phyloP scores from a whole-genome alignment of 2,797 vertebrate genomes.

The Cossypha caffra region DNA sequence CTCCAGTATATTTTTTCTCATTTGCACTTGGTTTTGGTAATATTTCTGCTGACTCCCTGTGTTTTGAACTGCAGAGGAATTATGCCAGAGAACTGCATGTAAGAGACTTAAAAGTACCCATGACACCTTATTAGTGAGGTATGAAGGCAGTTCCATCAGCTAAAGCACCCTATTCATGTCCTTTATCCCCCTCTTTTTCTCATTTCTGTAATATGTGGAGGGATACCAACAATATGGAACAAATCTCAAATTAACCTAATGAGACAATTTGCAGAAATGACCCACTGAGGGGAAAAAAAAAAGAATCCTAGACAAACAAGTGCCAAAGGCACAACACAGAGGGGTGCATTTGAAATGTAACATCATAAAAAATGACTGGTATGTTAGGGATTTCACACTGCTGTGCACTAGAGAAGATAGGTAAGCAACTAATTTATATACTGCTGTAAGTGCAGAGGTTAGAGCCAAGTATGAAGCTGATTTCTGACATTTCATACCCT shows the following conservation, averaged over 20 bases:
- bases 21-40: background rate
- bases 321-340: background rate
- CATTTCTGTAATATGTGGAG: background rate
- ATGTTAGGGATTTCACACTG: background rate
- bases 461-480: background rate
- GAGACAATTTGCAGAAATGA: background rate
- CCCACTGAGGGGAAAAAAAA: constrained; percentile 10
- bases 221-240: background rate
- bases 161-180: background rate
- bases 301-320: background rate
- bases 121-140: constrained; percentile 48
- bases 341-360: background rate
- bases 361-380: background rate
- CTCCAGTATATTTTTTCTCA: background rate
- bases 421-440: background rate
- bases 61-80: constrained; percentile 14
- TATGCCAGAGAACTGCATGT: background rate
- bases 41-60: constrained; percentile 26
- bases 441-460: background rate
- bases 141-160: background rate
- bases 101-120: background rate
- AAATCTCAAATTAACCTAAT: constrained; percentile 45
- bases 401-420: background rate
- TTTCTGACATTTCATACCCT: background rate
- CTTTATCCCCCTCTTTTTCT: background rate